Base-by-base conservation (phyloP, 1,140 invertebrate species). In the Teleopsis dalmanni region DNA sequence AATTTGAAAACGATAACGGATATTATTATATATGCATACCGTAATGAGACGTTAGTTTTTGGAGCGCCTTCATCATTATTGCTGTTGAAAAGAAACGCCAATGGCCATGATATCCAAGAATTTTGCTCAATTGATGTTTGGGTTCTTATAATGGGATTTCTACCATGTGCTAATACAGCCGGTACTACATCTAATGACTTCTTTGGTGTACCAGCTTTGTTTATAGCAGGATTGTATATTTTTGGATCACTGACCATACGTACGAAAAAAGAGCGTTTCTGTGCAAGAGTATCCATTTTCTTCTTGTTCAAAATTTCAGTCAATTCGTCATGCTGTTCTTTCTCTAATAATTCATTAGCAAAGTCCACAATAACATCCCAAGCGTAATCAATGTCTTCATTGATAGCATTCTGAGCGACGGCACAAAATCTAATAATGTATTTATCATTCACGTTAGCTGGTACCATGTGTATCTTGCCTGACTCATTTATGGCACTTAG, bases 201-300 rank as follows among this genome's bases (percentile, higher is more conserved):
- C 13, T 73, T 73, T 1, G 77, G 76, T 29, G 81, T 77, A 31
- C 81, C 73, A 4, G 81, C 77, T 70, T 84, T 85, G 57, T 82
- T 82, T 55, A 88, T 87, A 48, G 86, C 87, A 14, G 88, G 89
- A 73, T 94, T 92, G 75, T 94, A 95, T 50, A 95, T 89, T 65
- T 96, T 96, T 0, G 94, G 95, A 76, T 98, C 95, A 53, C 85
- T 88, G 25, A 91, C 93, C 94, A 98, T 97, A 14, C 92, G 84
- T 40, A 97, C 92, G 72, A 97, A 96, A 75, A 95, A 91, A 21
- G 90, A 94, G 23, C 94, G 77, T 70, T 93, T 92, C 72, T 93
- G 87, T 7, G 87, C 85, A 55, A 94, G 71, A 13, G 85, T 87
- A 34, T 87, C 82, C 50, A 71, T 56, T 47, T 75, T 78, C 62